Evolutionary conservation across 2,888 invertebrate species (phyloP), one percentile per base, ranked within the genome.

Genomic region (Lasioglossum figueresi): DNA sequence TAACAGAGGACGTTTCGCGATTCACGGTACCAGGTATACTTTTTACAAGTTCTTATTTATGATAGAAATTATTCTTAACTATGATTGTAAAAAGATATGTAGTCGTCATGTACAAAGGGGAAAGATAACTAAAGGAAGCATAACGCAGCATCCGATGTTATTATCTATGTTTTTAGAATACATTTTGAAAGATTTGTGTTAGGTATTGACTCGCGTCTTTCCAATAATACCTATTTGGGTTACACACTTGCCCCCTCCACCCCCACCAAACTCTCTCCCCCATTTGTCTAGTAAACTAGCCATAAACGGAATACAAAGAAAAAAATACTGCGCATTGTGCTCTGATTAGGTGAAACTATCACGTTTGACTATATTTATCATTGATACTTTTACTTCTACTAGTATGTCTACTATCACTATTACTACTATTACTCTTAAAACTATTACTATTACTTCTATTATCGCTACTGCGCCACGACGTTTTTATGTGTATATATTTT

Each of bases 21-120:
- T 92, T 92, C 88, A 92, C 91, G 90, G 88, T 93, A 92, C 91
- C 91, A 89, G 91, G 91, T 92, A 94, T 90, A 93, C 91, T 92
- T 94, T 93, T 94, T 94, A 93, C 93, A 93, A 93, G 91, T 93
- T 94, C 92, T 93, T 94, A 94, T 94, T 94, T 94, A 94, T 94
- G 91, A 93, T 93, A 94, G 91, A 89, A 85, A 92, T 90, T 90
- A 90, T 92, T 91, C 90, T 91, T 92, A 92, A 91, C 87, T 87
- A 84, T 88, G 87, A 89, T 91, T 89, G 88, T 88, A 87, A 88
- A 89, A 89, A 88, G 81, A 85, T 37, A n/a, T 91, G 88, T 91
- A 91, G 91, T 70, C 87, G 81, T 91, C 89, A 79, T 92, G 92
- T 94, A 92, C 91, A 93, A 91, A 89, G 86, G 48, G 63, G 76